These are phyloP conservation scores for Diaperis boleti DNA, from an alignment of 2,888 invertebrate species.

Conservation along the genomic window DNA sequence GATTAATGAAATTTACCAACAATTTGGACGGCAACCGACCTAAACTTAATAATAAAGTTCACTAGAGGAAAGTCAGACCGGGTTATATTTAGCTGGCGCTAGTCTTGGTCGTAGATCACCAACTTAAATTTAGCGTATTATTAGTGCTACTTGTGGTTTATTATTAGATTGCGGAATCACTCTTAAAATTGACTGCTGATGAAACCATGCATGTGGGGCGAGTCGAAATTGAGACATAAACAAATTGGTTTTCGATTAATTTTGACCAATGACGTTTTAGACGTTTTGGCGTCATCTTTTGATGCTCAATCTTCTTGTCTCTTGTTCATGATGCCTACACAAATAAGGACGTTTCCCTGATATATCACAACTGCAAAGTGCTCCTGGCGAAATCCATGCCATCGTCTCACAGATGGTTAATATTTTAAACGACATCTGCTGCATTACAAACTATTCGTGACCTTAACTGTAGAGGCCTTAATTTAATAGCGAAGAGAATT, in stretches of 20 bases:
- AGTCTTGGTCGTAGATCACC: constrained; percentile 2
- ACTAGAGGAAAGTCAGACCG: constrained; percentile 9
- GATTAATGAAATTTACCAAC: constrained; percentile 3
- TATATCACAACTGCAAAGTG: too few relatives aligned
- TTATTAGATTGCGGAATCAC: constrained; percentile 24
- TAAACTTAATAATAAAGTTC: constrained; percentile 14
- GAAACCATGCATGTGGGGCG: too few relatives aligned
- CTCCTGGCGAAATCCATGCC: too few relatives aligned
- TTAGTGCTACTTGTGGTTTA: constrained; percentile 18
- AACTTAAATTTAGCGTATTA: constrained; percentile 28
- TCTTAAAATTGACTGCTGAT: constrained; percentile 16
- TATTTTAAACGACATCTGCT: constrained; percentile 5
- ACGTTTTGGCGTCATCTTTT: too few relatives aligned
- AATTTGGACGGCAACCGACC: background rate
- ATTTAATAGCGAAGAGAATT: constrained; percentile 27
- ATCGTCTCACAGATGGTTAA: too few relatives aligned
- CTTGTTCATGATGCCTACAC: too few relatives aligned
- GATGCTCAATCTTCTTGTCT: too few relatives aligned
- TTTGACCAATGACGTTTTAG: too few relatives aligned
- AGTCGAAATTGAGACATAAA: too few relatives aligned
- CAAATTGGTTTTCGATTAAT: too few relatives aligned
- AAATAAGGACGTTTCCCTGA: too few relatives aligned
- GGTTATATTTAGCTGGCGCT: constrained; percentile 20
- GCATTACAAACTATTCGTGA: constrained; percentile 17
- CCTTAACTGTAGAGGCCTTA: constrained; percentile 7